These are phyloP conservation scores for Hydrochoerus hydrochaeris DNA, from an alignment of 2,113 vertebrate species.

Conservation along the genomic window DNA sequence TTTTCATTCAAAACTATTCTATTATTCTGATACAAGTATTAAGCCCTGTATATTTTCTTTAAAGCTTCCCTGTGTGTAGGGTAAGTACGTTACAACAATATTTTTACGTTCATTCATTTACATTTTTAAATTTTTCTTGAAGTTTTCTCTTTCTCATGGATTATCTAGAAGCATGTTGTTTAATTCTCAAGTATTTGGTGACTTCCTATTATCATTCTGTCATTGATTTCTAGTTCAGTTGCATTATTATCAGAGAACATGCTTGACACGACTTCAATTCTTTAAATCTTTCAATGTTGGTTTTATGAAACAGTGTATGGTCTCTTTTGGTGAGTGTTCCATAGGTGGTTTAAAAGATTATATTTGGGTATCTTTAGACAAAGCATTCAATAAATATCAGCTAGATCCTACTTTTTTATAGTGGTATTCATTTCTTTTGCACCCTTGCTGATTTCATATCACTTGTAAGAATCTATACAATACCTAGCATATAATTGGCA, in stretches of 20 bases:
- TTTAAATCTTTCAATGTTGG: not conserved
- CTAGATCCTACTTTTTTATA: not conserved
- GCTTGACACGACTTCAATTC: conserved; percentile 1
- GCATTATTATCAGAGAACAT: not conserved
- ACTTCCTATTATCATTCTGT: not conserved
- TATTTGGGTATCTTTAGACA: not conserved
- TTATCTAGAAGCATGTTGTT: conserved; percentile 11
- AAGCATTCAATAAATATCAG: not conserved
- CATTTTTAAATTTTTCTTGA: not conserved
- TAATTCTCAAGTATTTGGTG: not conserved
- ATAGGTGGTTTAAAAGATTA: conserved; percentile 3
- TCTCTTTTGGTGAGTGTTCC: not conserved
- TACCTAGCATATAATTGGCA: not conserved
- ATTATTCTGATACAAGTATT: not conserved
- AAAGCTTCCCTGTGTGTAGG: not conserved
- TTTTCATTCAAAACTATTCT: conserved; percentile 10
- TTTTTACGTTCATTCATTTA: conserved; percentile 31
- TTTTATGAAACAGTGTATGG: not conserved
- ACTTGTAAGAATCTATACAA: not conserved
- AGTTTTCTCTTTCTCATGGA: not conserved
- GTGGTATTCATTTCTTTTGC: not conserved
- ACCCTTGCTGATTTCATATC: not conserved
- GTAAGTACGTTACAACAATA: not conserved
- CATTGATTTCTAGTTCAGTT: not conserved
- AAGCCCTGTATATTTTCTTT: not conserved